Conservation (phyloP, 2,888 invertebrate genomes). For the Standfussiana lucernea region DNA sequence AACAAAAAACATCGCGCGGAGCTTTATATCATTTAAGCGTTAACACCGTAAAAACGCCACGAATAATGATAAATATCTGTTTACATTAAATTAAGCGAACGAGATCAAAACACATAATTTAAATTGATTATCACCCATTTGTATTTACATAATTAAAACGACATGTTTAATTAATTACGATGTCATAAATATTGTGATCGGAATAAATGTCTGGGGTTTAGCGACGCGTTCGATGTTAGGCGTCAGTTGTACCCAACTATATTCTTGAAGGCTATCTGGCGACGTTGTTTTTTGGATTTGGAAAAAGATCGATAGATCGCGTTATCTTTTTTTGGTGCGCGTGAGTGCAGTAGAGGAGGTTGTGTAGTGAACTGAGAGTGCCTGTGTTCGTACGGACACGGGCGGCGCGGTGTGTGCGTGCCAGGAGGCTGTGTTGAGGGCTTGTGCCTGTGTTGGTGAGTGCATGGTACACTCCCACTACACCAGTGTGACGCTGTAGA, state of each 20-base stretch:
- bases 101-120: slow-evolving; percentile 86
- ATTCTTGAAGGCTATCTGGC: slow-evolving; percentile 81
- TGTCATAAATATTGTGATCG: slow-evolving; percentile 87
- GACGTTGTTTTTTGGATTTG: slow-evolving; percentile 85
- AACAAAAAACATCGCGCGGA: slow-evolving; percentile 77
- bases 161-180: slow-evolving; percentile 88
- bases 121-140: slow-evolving; percentile 88
- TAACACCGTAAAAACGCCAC: slow-evolving; percentile 86
- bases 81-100: slow-evolving; percentile 88
- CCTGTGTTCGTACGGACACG: slow-evolving; percentile 87
- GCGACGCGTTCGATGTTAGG: slow-evolving; percentile 85
- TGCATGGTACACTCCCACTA: slow-evolving; percentile 87
- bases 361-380: slow-evolving; percentile 89
- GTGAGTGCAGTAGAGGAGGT: slow-evolving; percentile 91
- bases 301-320: slow-evolving; percentile 90
- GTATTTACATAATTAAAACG: slow-evolving; percentile 89
- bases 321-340: slow-evolving; percentile 90
- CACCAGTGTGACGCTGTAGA: slow-evolving; percentile 80
- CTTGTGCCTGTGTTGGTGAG: slow-evolving; percentile 83
- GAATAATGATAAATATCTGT: slow-evolving; percentile 86
- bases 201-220: slow-evolving; percentile 78
- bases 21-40: slow-evolving; percentile 70
- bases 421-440: slow-evolving; percentile 84
- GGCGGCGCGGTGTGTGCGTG: slow-evolving; percentile 82
- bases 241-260: slow-evolving; percentile 87